A percentile compares a stretch with the other conserved stretches of the same genome.
These are phyloP conservation scores for Xenopus petersii DNA, from an alignment of 2,797 vertebrate species.

Conservation along the genomic window DNA sequence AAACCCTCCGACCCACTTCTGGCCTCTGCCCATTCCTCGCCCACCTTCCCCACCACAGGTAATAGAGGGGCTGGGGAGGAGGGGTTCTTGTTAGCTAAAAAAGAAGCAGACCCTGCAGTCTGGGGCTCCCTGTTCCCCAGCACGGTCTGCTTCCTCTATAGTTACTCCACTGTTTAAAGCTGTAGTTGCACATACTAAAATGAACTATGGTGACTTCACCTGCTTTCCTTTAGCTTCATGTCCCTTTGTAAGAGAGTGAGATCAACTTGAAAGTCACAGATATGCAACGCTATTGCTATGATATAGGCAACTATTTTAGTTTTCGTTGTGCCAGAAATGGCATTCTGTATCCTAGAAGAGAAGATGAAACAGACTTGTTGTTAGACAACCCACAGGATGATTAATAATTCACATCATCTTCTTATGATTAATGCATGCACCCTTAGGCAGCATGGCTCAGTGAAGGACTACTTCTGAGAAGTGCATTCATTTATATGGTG, in stretches of 20 bases:
- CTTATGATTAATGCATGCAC: conserved; percentile 14
- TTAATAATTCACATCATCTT: neutral
- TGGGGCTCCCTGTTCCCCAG: no score
- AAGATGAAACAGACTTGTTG: neutral
- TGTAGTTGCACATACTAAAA: no score
- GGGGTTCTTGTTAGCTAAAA: no score
- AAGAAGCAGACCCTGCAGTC: no score
- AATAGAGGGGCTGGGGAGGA: no score
- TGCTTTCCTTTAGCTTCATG: conserved; percentile 76
- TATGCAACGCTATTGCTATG: conserved; percentile 84
- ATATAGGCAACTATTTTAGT: conserved; percentile 78
- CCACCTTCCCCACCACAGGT: no score
- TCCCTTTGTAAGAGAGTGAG: conserved; percentile 85
- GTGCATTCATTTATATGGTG: no score
- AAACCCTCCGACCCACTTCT: no score
- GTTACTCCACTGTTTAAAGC: no score
- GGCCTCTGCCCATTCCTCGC: no score
- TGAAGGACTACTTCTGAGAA: no score
- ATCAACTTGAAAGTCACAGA: conserved; percentile 76
- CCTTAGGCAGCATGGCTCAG: neutral
- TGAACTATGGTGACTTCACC: conserved; percentile 58
- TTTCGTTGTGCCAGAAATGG: conserved; percentile 80
- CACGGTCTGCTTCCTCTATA: no score
- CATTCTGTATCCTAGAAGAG: conserved; percentile 72
- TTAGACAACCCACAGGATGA: neutral